A percentile compares a stretch with the other conserved stretches of the same genome.
Evolutionary conservation across 2,888 invertebrate species (phyloP).

Genomic region (Hemicrepidius hirtus): DNA sequence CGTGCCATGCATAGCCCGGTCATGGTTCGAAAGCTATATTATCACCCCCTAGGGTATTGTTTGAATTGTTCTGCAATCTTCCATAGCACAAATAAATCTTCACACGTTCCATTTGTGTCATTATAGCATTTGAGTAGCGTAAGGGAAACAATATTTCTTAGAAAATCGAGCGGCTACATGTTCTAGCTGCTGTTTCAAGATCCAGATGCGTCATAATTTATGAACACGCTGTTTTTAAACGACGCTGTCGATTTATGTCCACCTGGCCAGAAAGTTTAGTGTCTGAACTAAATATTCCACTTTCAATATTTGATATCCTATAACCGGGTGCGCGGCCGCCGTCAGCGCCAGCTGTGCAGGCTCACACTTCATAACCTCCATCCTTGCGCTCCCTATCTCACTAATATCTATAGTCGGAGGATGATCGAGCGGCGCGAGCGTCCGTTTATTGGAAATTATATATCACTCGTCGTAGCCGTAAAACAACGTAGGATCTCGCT

Average conservation of each 20-base stretch:
- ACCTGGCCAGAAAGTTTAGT: conserved; percentile 61
- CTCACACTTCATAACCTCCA: conserved; percentile 71
- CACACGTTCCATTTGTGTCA: conserved; percentile 59
- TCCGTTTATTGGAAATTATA: conserved; percentile 62
- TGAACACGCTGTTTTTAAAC: conserved; percentile 52
- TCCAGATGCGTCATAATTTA: conserved; percentile 54
- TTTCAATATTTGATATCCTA: conserved; percentile 71
- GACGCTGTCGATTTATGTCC: conserved; percentile 60
- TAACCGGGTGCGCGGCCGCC: conserved; percentile 62
- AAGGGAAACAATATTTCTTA: conserved; percentile 51
- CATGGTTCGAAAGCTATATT: conserved; percentile 59
- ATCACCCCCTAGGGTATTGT: conserved; percentile 62
- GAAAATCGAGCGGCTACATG: conserved; percentile 46
- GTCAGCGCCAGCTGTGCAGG: conserved; percentile 70
- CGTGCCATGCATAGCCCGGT: conserved; percentile 57
- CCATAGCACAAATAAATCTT: conserved; percentile 60
- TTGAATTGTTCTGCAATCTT: conserved; percentile 62
- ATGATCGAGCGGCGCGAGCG: conserved; percentile 58
- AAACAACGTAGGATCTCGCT: conserved; percentile 52
- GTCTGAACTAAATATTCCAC: conserved; percentile 65
- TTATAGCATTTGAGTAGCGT: conserved; percentile 52
- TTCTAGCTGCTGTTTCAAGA: conserved; percentile 50
- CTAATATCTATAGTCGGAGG: conserved; percentile 61
- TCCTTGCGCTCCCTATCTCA: conserved; percentile 59
- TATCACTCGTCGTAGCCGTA: conserved; percentile 55